These are phyloP conservation scores for Chiroxiphia lanceolata DNA, from an alignment of 2,797 vertebrate genomes.

Conservation along the genomic window DNA sequence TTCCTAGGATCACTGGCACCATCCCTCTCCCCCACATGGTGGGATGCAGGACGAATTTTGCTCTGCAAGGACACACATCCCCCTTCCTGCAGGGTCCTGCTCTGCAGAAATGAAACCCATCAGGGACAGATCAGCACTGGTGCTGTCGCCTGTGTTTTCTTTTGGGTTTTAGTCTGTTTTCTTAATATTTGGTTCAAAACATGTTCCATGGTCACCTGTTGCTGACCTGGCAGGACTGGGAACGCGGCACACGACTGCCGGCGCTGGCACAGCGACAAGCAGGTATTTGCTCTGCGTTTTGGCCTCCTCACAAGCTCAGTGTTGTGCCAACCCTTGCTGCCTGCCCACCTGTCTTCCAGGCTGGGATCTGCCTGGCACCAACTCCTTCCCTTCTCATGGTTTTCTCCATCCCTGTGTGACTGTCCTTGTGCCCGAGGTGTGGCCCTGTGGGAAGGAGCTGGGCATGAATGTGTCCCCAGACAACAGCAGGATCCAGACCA, in stretches of 20 bases:
- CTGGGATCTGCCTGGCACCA: background rate
- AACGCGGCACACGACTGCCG: accelerated
- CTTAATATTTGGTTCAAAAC: background rate
- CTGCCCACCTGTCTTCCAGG: background rate
- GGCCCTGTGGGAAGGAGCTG: background rate
- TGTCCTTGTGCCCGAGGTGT: accelerated
- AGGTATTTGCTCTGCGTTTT: background rate
- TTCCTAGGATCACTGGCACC: background rate
- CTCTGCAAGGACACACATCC: accelerated
- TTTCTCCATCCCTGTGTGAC: background rate
- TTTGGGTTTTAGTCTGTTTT: background rate
- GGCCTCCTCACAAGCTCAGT: background rate
- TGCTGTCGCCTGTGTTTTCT: background rate
- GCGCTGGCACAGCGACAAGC: background rate
- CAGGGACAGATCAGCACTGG: background rate
- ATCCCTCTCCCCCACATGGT: accelerated
- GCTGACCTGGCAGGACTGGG: background rate
- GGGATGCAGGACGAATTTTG: accelerated
- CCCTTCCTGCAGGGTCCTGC: background rate
- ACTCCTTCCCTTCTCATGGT: background rate
- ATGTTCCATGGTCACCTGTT: background rate
- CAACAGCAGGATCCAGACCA: background rate
- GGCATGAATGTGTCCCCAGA: accelerated
- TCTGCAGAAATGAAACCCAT: accelerated
- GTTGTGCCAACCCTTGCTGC: background rate